A percentile compares a stretch with the other conserved stretches of the same genome.
phyloP scores from a whole-genome alignment of 2,113 vertebrate genomes.

The Sardina pilchardus region DNA sequence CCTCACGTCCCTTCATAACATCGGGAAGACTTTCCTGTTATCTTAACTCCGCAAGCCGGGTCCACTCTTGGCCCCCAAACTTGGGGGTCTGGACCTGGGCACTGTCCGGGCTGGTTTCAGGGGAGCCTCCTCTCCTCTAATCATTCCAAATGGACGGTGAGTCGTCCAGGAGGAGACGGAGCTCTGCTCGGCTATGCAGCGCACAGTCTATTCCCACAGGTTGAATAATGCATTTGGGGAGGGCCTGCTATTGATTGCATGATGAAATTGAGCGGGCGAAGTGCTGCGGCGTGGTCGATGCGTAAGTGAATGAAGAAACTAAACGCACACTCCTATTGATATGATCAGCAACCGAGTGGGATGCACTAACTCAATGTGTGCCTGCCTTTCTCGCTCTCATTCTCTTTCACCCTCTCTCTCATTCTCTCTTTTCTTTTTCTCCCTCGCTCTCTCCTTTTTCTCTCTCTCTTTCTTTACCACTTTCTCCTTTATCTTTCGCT shows the following conservation, averaged over 20 bases:
- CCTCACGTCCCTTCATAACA: not conserved
- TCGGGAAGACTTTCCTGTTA: not conserved
- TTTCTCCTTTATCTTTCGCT: not conserved
- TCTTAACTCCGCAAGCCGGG: not conserved
- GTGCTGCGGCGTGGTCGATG: not conserved
- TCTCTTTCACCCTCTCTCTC: not conserved
- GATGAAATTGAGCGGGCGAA: conserved; percentile 4
- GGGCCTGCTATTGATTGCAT: not conserved
- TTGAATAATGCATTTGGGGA: conserved; percentile 14
- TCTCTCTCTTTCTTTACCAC: not conserved
- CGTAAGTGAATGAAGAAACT: not conserved
- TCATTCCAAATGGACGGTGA: not conserved
- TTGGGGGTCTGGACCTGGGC: not conserved
- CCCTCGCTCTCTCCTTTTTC: conserved; percentile 19
- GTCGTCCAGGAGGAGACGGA: not conserved
- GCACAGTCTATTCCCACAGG: not conserved
- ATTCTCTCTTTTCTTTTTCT: not conserved
- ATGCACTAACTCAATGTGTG: not conserved
- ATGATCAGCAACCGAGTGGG: not conserved
- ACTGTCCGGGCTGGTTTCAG: no score
- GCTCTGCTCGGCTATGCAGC: not conserved
- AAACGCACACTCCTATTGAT: not conserved
- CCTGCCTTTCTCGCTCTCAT: conserved; percentile 16
- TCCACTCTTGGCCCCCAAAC: not conserved
- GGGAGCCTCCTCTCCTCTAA: not conserved